Evolutionary conservation across 2,797 vertebrate genomes (phyloP).

Genomic region (Rousettus madagascariensis): DNA sequence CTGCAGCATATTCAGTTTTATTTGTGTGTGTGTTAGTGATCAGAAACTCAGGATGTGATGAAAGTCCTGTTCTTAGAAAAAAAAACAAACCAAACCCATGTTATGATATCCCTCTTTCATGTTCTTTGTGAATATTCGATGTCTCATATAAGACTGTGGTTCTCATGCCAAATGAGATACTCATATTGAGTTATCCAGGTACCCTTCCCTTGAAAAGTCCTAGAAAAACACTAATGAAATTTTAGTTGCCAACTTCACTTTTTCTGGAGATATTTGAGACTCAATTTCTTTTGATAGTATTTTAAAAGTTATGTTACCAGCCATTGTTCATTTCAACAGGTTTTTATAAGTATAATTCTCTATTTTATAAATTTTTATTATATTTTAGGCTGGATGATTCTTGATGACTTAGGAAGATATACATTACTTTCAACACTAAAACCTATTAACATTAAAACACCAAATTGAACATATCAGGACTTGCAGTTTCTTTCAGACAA

Average conservation of each 20-base stretch:
- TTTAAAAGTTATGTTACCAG: not conserved
- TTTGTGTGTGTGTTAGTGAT: not conserved
- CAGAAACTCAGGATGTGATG: not conserved
- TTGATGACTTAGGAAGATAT: not conserved
- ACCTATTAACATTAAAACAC: not conserved
- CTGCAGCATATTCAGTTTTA: not conserved
- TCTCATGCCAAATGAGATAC: not conserved
- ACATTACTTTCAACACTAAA: not conserved
- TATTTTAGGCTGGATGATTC: conserved; percentile 15
- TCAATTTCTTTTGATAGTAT: not conserved
- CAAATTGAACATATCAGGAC: conserved; percentile 8
- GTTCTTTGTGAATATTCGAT: not conserved
- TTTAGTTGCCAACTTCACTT: not conserved
- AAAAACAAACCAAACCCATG: not conserved
- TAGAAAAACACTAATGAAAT: not conserved
- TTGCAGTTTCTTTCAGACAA: not conserved
- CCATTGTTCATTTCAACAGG: not conserved
- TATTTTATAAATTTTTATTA: conserved; percentile 17
- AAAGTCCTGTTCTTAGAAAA: not conserved
- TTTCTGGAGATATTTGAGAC: not conserved
- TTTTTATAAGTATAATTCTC: not conserved
- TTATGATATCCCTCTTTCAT: not conserved
- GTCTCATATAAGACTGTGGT: not conserved
- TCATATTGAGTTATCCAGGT: not conserved
- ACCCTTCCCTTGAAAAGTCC: not conserved